phyloP scores from a whole-genome alignment of 2,113 vertebrate species.

The Petromus typicus region DNA sequence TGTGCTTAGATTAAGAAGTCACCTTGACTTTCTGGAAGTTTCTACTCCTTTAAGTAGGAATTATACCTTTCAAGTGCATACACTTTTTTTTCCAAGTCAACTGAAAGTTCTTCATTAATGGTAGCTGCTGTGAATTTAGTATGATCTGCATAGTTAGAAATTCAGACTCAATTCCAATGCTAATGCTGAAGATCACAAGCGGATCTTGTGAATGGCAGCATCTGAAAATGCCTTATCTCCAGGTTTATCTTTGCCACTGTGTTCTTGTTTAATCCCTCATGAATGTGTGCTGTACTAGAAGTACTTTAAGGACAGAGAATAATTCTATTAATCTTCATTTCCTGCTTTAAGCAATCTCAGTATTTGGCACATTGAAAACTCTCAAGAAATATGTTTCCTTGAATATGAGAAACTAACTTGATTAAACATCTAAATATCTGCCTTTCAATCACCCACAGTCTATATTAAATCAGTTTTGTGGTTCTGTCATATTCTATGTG shows the following conservation, averaged over 20 bases:
- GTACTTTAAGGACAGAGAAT: neutral
- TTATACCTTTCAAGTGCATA: neutral
- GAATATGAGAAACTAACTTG: neutral
- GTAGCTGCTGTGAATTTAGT: neutral
- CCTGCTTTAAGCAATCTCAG: neutral
- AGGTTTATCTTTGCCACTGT: neutral
- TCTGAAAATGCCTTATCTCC: neutral
- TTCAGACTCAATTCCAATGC: neutral
- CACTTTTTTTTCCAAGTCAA: neutral
- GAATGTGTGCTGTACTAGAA: neutral
- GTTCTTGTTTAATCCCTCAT: neutral
- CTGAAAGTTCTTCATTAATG: neutral
- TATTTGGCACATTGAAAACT: neutral
- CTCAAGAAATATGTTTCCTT: neutral
- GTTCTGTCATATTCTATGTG: constrained; percentile 54
- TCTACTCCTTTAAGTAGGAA: neutral
- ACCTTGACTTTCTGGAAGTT: neutral
- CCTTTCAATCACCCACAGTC: neutral
- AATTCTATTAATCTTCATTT: neutral
- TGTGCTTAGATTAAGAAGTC: neutral
- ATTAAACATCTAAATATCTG: neutral
- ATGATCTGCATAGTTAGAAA: neutral
- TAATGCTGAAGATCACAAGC: neutral
- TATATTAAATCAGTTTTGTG: constrained; percentile 43
- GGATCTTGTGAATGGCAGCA: neutral